Base-by-base conservation (phyloP, 1,140 invertebrate species). In the Drosophila insularis region DNA sequence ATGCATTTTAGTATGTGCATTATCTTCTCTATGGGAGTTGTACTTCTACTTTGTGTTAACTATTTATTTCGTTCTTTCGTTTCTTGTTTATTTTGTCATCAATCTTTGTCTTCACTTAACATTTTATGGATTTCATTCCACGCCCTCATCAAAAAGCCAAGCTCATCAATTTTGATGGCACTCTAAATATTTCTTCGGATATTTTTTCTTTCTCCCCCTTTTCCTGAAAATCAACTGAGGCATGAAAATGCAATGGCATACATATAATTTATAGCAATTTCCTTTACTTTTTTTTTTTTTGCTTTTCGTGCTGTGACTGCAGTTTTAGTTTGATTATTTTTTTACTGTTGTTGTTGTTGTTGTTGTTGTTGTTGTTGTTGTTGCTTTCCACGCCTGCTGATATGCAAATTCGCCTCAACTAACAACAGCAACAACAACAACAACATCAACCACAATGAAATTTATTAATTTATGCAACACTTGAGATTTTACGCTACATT, bases 401-500 rank as follows among this genome's bases (percentile, higher is more conserved):
- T 58, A 58, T 58, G 55, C 55, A 58, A 58, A 58, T 58, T 58
- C 21, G 27, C 31, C 55, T 35, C 31, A 58, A 35, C 8, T 32
- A 35, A 35, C 54, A 3, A 32, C 50, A 53, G 10, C 50, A 23
- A 6, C 50, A 54, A 55, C 31, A 56, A 55, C 53, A 31, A 55
- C 14, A 56, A 56, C 54, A 56, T 4, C 23, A 27, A 27, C 27
- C 27, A 46, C 43, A 46, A 46, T 46, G 43, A 46, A 56, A 58
- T 58, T 58, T 58, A 58, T 58, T 58, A 58, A 58, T 58, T 58
- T 58, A 58, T 58, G 31, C 55, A 58, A 58, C 55, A 58, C 55
- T 58, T 58, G 55, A 35, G 55, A 37, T 35, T 37, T 58, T 37
- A 58, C 55, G 55, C 55, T 58, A 58, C 55, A 58, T 58, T 58